A percentile compares a stretch with the other conserved stretches of the same genome.
Evolutionary conservation across 2,888 invertebrate genomes (phyloP).

Genomic region (Drosophila histrio): DNA sequence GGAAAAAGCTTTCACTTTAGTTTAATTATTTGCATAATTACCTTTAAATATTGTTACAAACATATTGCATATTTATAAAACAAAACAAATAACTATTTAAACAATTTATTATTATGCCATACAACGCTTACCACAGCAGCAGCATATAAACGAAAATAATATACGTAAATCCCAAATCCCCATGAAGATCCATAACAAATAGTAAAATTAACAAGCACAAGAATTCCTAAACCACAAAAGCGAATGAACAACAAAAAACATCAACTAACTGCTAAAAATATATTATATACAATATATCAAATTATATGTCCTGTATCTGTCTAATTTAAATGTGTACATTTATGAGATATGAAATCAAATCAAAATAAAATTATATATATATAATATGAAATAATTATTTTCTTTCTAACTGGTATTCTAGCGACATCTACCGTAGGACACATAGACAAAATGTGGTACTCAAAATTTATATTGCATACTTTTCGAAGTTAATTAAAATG

Average conservation of each 20-base stretch:
- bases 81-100: conserved; percentile 48
- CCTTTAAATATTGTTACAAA: conserved; percentile 73
- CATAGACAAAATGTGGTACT: no score
- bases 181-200: conserved; percentile 34
- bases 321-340: conserved; percentile 78
- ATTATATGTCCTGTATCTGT: conserved; percentile 71
- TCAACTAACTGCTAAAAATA: conserved; percentile 51
- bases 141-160: conserved; percentile 44
- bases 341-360: conserved; percentile 70
- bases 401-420: not conserved
- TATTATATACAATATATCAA: conserved; percentile 51
- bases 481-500: not conserved
- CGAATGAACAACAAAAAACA: conserved; percentile 16
- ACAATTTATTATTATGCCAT: conserved; percentile 66
- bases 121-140: conserved; percentile 58
- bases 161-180: conserved; percentile 60
- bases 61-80: conserved; percentile 76
- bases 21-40: conserved; percentile 77
- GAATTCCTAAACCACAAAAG: conserved; percentile 28
- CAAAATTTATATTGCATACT: conserved; percentile 2
- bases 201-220: conserved; percentile 42
- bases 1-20: conserved; percentile 78
- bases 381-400: not conserved
- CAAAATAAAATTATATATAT: conserved; percentile 64
- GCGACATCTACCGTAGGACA: not conserved